A percentile compares a stretch with the other conserved stretches of the same genome.
phyloP scores from a whole-genome alignment of 2,113 vertebrate species.

The Chloebia gouldiae region DNA sequence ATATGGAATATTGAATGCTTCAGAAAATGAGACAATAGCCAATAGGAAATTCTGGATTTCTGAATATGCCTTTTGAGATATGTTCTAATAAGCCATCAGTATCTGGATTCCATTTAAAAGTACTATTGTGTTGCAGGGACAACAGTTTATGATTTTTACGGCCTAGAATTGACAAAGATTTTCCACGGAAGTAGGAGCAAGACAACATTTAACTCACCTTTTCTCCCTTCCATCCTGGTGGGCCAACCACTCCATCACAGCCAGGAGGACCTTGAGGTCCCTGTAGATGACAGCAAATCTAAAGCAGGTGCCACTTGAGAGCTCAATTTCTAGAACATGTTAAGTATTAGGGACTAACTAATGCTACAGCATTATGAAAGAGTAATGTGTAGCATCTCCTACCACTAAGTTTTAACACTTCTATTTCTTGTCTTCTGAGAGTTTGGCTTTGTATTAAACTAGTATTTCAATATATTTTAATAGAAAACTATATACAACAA shows the following conservation, averaged over 20 bases:
- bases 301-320: neutral
- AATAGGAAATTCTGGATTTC: neutral
- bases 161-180: neutral
- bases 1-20: neutral
- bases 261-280: slow-evolving; percentile 80
- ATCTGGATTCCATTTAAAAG: neutral
- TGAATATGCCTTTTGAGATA: neutral
- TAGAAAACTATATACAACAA: neutral
- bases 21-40: neutral
- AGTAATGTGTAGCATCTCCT: neutral
- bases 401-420: neutral
- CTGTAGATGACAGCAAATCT: slow-evolving; percentile 57
- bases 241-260: slow-evolving; percentile 75
- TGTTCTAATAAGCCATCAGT: neutral
- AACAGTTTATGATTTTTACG: neutral
- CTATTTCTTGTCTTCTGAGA: neutral
- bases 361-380: neutral
- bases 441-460: neutral
- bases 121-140: neutral
- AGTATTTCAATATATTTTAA: neutral
- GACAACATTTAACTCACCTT: slow-evolving; percentile 69
- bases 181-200: neutral
- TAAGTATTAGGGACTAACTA: neutral
- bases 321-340: neutral
- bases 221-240: slow-evolving; percentile 79